Base-by-base conservation (phyloP, 2,113 vertebrate genomes). In the Cephalopholis sonnerati region DNA sequence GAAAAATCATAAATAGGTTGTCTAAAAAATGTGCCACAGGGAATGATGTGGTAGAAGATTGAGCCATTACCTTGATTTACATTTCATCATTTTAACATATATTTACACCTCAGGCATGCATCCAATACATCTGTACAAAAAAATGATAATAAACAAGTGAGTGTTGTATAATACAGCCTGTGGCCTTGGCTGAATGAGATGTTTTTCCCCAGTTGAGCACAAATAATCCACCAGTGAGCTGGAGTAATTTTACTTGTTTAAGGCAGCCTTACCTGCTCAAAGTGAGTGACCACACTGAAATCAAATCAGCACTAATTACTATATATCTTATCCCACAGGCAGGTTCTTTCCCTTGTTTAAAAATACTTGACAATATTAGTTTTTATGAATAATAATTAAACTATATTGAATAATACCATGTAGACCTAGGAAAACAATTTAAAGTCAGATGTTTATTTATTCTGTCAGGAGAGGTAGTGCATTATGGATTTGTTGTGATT, bases 81-180 rank as follows among this genome's bases (percentile, higher is more conserved):
- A 58, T 32, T 24, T 32, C 18, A 79, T 51, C 7, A 4, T 57
- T 1, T 50, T 15, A 20, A 11, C 16, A 54, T 6, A 55, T 1
- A 0, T 3, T 24, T 66, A 71, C 0, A 48, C 32, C 1, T 11
- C 13, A 22, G n/a, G 7, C 65, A 74, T 46, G 11, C 27, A 32
- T 53, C 24, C 13, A 53, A 41, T 53, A 7, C 32, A 50, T 36
- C 13, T 3, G 22, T n/a, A 20, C 24, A 46, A 75, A 75, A 24
- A 18, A 46, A 36, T 27, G 2, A 17, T 3, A 44, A n/a, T 32
- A 57, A 63, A 71, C 24, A 55, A n/a, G 17, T 54, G 32, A 70
- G 36, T 50, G 41, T 36, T 36, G 29, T 41, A 29, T 24, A 24
- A 44, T 44, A 4, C 32, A 1, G 50, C 22, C 29, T n/a, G 59